These are phyloP conservation scores for Drymonia ruficornis DNA, from an alignment of 2,888 invertebrate species.

Conservation along the genomic window DNA sequence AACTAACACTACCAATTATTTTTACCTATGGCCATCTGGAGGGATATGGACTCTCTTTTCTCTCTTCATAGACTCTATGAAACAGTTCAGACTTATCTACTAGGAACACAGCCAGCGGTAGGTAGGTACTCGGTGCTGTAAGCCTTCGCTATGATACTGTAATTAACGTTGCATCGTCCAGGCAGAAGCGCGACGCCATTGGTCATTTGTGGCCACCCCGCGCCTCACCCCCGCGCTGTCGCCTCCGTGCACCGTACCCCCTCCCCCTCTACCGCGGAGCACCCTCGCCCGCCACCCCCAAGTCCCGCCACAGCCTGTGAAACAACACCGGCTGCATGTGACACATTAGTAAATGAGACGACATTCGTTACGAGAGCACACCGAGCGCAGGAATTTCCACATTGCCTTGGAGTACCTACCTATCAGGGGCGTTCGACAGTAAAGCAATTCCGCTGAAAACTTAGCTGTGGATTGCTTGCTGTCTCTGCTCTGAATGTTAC, in stretches of 20 bases:
- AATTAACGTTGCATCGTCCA: slow-evolving; percentile 73
- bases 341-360: slow-evolving; percentile 86
- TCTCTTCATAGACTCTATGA: no score
- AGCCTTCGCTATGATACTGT: slow-evolving; percentile 47
- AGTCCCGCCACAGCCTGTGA: slow-evolving; percentile 52
- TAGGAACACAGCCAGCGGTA: no score
- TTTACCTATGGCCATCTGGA: no score
- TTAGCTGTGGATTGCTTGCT: slow-evolving; percentile 19
- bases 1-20: no score
- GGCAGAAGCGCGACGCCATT: slow-evolving; percentile 64
- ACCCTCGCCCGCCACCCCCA: slow-evolving; percentile 36
- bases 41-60: no score
- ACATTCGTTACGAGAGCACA: slow-evolving; percentile 81
- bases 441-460: slow-evolving; percentile 26
- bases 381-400: slow-evolving; percentile 76
- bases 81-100: no score
- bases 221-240: slow-evolving; percentile 28
- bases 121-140: not conserved
- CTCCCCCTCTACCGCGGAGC: slow-evolving; percentile 25
- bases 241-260: slow-evolving; percentile 13
- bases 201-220: slow-evolving; percentile 59
- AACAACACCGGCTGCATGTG: slow-evolving; percentile 84
- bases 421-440: slow-evolving; percentile 21
- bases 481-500: slow-evolving; percentile 13
- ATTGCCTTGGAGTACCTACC: slow-evolving; percentile 42